These are phyloP conservation scores for Mormyrus iriodes DNA, from an alignment of 2,113 vertebrate genomes.

Conservation along the genomic window DNA sequence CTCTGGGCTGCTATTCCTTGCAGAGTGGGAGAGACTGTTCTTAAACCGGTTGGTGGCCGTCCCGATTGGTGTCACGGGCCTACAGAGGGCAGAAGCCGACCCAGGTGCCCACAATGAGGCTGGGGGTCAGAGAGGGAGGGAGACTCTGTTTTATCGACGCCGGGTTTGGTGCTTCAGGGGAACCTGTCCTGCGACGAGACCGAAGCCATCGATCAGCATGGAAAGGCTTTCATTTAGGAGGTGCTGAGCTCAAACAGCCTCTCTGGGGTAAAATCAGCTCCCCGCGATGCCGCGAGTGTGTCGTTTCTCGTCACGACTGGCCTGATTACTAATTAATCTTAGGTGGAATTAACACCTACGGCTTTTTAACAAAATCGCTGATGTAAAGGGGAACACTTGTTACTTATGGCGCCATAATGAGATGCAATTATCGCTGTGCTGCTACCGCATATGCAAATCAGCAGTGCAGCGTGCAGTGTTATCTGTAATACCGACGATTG, in stretches of 20 bases:
- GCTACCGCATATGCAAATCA: background rate
- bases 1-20: background rate
- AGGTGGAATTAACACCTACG: background rate
- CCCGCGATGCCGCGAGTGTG: no score
- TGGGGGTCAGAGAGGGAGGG: background rate
- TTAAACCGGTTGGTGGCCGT: background rate
- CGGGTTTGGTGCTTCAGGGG: background rate
- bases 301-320: background rate
- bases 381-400: background rate
- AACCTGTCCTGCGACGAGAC: background rate
- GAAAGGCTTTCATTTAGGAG: background rate
- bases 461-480: no score
- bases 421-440: background rate
- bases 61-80: background rate
- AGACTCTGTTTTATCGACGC: background rate
- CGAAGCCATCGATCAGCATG: background rate
- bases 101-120: background rate
- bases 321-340: background rate
- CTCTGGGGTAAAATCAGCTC: background rate
- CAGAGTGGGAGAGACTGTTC: background rate
- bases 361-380: slow-evolving; percentile 1
- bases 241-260: background rate
- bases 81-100: background rate
- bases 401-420: background rate
- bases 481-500: background rate